Evolutionary conservation across 1,140 invertebrate genomes (phyloP).

Genomic region (Hylaeus anthracinus): DNA sequence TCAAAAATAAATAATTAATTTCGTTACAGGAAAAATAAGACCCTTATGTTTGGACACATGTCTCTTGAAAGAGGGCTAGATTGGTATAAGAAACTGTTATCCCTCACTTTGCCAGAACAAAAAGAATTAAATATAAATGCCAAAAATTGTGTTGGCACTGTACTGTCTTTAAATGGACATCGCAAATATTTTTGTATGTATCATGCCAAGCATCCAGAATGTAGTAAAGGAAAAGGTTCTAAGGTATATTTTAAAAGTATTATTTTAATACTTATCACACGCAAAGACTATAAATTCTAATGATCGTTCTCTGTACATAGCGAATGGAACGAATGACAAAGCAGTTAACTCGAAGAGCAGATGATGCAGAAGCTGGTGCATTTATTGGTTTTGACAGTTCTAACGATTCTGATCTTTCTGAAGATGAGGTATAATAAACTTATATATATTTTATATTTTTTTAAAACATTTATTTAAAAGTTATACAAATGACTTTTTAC

Average conservation of each 20-base stretch:
- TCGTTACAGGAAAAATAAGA: slow-evolving; percentile 89
- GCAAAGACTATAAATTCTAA: background rate
- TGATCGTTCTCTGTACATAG: slow-evolving; percentile 72
- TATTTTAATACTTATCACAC: background rate
- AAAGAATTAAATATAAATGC: slow-evolving; percentile 95
- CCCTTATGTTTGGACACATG: slow-evolving; percentile 95
- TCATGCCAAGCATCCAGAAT: slow-evolving; percentile 94
- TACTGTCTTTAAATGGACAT: slow-evolving; percentile 96
- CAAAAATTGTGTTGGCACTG: slow-evolving; percentile 98
- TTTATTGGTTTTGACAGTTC: slow-evolving; percentile 89
- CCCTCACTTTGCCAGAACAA: slow-evolving; percentile 90
- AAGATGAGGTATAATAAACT: slow-evolving; percentile 81
- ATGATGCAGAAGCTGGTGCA: slow-evolving; percentile 88
- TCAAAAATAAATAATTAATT: background rate
- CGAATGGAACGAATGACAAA: slow-evolving; percentile 85
- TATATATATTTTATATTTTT: slow-evolving; percentile 34
- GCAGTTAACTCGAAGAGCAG: slow-evolving; percentile 80
- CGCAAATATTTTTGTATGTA: slow-evolving; percentile 99
- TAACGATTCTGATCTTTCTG: slow-evolving; percentile 86
- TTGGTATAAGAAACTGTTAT: slow-evolving; percentile 96
- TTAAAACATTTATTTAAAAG: background rate
- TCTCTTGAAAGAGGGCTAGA: slow-evolving; percentile 93
- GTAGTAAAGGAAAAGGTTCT: slow-evolving; percentile 80
- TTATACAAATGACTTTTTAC: slow-evolving; percentile 14
- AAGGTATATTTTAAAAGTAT: slow-evolving; percentile 77